phyloP scores from a whole-genome alignment of 1,140 invertebrate species.

The Lepidostoma basale region DNA sequence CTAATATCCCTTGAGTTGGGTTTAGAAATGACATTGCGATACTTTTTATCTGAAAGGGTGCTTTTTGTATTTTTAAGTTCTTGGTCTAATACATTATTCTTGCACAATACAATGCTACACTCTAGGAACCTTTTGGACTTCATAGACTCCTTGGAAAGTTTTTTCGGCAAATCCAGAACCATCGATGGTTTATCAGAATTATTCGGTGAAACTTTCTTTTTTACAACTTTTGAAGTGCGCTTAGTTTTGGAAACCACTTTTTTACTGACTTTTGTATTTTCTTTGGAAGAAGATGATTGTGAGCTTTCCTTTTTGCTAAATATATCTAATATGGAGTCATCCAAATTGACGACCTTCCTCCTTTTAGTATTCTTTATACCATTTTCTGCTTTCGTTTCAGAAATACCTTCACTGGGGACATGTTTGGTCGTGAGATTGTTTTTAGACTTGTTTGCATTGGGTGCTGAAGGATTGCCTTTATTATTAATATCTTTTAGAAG shows the following conservation, averaged over 20 bases:
- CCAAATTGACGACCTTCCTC: background rate
- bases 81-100: background rate
- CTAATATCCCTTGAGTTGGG: too few species aligned
- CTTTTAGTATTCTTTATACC: background rate
- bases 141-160: background rate
- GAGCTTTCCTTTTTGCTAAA: background rate
- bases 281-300: background rate
- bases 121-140: too few species aligned
- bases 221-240: background rate
- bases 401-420: too few species aligned
- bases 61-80: background rate
- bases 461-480: background rate
- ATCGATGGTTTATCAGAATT: background rate
- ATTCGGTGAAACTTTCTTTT: background rate
- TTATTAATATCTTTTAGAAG: constrained; percentile 21
- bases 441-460: too few species aligned
- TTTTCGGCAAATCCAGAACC: background rate
- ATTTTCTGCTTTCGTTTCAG: background rate
- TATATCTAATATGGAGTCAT: constrained; percentile 17
- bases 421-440: too few species aligned
- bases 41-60: background rate
- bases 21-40: too few species aligned
- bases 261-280: background rate
- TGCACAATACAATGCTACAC: too few species aligned
- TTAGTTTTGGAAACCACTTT: constrained; percentile 5